Evolutionary conservation across 2,113 vertebrate species (phyloP).

Genomic region (Nycticryphes semicollaris): DNA sequence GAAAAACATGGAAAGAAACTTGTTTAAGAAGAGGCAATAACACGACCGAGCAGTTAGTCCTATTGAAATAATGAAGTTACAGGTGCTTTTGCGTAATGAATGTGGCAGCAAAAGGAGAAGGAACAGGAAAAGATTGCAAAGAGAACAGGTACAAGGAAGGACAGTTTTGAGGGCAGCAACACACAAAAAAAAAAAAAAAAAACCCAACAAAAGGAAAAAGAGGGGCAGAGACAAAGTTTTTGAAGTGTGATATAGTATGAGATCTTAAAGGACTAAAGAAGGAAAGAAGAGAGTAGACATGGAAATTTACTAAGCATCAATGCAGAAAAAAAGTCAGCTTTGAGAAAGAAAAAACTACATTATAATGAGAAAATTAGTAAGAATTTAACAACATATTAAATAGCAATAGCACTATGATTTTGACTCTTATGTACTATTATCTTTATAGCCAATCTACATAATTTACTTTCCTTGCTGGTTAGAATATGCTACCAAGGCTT

Average conservation of each 20-base stretch:
- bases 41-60: fast-evolving
- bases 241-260: background rate
- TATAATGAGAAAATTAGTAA: background rate
- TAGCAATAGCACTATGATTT: background rate
- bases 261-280: background rate
- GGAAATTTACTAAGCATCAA: background rate
- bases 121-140: background rate
- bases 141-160: background rate
- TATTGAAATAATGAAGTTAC: background rate
- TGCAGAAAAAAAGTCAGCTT: background rate
- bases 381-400: background rate
- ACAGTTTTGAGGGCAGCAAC: background rate
- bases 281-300: background rate
- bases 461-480: background rate
- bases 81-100: background rate
- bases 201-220: no score
- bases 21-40: background rate
- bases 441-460: background rate
- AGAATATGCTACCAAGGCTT: background rate
- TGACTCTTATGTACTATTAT: background rate
- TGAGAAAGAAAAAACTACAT: background rate
- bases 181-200: background rate
- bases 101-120: background rate
- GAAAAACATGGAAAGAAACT: background rate
- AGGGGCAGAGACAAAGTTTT: background rate